phyloP scores from a whole-genome alignment of 1,140 invertebrate genomes.

The Zelostemma sp. region DNA sequence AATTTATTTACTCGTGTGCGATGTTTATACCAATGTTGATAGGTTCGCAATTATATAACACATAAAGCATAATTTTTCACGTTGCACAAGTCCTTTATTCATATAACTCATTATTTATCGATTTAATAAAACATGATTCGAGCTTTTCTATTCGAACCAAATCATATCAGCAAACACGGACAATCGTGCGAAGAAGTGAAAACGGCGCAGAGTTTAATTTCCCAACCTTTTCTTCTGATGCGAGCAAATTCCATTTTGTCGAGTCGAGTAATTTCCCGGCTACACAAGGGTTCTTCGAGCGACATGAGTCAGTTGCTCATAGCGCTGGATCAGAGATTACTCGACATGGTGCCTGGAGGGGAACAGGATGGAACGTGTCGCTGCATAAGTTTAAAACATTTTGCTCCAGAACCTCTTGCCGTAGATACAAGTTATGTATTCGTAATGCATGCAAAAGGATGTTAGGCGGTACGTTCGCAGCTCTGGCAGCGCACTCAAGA shows the following conservation, averaged over 20 bases:
- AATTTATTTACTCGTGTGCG: too few relatives aligned
- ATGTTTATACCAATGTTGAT: too few relatives aligned
- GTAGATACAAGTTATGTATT: conserved; percentile 48
- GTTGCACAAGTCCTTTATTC: too few relatives aligned
- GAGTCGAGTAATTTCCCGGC: conserved; percentile 33
- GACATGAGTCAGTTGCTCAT: conserved; percentile 29
- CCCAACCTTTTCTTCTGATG: conserved; percentile 32
- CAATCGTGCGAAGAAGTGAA: background rate
- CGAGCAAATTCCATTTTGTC: conserved; percentile 25
- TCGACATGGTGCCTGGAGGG: conserved; percentile 22
- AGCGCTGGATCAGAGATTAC: conserved; percentile 41
- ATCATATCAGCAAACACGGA: background rate
- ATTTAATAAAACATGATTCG: too few relatives aligned
- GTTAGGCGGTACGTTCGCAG: conserved; percentile 29
- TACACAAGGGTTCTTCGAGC: conserved; percentile 13
- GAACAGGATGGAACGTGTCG: conserved; percentile 48
- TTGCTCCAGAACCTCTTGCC: conserved; percentile 31
- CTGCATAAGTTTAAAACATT: conserved; percentile 52
- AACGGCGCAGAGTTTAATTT: conserved; percentile 8
- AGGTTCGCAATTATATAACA: too few relatives aligned
- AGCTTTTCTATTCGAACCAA: too few relatives aligned
- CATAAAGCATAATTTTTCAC: too few relatives aligned
- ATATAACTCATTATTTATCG: too few relatives aligned
- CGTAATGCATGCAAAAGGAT: conserved; percentile 45
- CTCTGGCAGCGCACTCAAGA: conserved; percentile 40